Percentiles rank a stretch among this genome's conserved stretches.
Conservation (phyloP, 2,113 vertebrate genomes). For the Raja brachyura region DNA sequence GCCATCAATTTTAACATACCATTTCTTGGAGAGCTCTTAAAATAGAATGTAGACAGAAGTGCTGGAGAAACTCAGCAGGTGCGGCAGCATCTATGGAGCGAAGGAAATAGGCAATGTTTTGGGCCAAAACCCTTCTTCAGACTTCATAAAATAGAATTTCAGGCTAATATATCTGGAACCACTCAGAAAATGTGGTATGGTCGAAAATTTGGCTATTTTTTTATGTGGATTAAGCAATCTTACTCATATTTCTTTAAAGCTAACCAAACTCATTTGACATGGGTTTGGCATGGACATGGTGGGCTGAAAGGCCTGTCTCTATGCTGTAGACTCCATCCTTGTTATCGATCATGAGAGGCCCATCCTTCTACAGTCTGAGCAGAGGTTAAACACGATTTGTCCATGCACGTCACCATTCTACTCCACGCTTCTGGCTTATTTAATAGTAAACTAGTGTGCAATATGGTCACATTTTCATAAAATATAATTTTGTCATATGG, state of each 20-base stretch:
- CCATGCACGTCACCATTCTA: neutral
- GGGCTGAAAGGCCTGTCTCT: too few species aligned
- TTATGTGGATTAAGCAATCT: neutral
- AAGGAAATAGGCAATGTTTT: too few species aligned
- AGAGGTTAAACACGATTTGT: too few species aligned
- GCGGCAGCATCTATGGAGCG: too few species aligned
- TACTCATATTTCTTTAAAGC: neutral
- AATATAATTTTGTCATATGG: too few species aligned
- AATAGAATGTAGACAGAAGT: too few species aligned
- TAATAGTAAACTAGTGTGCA: neutral
- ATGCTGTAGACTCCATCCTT: neutral
- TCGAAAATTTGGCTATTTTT: neutral
- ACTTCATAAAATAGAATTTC: neutral
- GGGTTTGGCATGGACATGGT: too few species aligned
- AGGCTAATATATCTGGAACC: neutral
- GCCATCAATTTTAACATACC: neutral
- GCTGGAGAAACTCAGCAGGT: too few species aligned
- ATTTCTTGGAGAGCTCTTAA: neutral
- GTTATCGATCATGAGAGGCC: neutral
- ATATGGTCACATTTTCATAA: too few species aligned
- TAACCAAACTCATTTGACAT: neutral
- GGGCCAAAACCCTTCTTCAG: too few species aligned
- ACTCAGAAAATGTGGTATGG: neutral
- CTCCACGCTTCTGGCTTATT: neutral
- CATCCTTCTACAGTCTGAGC: too few species aligned